Conservation (phyloP, 2,888 invertebrate species). For the Argyresthia albistria region DNA sequence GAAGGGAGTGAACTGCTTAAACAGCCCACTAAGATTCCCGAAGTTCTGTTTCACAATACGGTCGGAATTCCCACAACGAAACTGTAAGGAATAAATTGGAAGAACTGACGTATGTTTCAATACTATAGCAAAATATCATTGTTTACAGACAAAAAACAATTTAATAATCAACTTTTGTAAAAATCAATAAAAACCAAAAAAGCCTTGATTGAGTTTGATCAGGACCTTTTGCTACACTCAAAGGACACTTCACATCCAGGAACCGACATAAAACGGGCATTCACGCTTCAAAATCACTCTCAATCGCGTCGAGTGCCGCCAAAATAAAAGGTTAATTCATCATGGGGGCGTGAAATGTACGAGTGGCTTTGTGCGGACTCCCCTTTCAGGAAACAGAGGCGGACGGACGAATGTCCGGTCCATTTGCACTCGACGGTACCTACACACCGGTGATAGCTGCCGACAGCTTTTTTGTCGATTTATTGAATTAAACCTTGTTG, state of each 20-base stretch:
- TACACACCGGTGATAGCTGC: slow-evolving; percentile 29
- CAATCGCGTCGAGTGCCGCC: slow-evolving; percentile 66
- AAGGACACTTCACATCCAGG: slow-evolving; percentile 56
- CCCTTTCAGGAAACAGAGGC: slow-evolving; percentile 52
- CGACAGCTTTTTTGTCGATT: slow-evolving; percentile 57
- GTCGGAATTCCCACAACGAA: too few species aligned
- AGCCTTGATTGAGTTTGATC: slow-evolving; percentile 54
- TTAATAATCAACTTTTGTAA: too few species aligned
- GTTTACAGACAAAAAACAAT: too few species aligned
- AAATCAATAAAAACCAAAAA: slow-evolving; percentile 27
- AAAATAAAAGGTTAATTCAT: slow-evolving; percentile 68
- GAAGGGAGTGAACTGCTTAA: slow-evolving; percentile 36
- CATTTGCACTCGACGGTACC: slow-evolving; percentile 55
- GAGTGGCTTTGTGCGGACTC: slow-evolving; percentile 18
- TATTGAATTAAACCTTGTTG: slow-evolving; percentile 51
- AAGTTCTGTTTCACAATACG: not conserved
- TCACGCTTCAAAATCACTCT: slow-evolving; percentile 68
- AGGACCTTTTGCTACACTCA: slow-evolving; percentile 63
- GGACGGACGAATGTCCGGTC: slow-evolving; percentile 66
- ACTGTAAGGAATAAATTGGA: too few species aligned
- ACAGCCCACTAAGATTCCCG: slow-evolving; percentile 47
- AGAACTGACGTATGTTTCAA: too few species aligned
- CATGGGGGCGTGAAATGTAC: slow-evolving; percentile 51
- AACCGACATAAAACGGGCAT: slow-evolving; percentile 61
- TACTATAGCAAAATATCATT: too few species aligned